Evolutionary conservation across 2,113 vertebrate genomes (phyloP), one percentile per base, ranked within the genome.

Genomic region (Oenanthe melanoleuca): DNA sequence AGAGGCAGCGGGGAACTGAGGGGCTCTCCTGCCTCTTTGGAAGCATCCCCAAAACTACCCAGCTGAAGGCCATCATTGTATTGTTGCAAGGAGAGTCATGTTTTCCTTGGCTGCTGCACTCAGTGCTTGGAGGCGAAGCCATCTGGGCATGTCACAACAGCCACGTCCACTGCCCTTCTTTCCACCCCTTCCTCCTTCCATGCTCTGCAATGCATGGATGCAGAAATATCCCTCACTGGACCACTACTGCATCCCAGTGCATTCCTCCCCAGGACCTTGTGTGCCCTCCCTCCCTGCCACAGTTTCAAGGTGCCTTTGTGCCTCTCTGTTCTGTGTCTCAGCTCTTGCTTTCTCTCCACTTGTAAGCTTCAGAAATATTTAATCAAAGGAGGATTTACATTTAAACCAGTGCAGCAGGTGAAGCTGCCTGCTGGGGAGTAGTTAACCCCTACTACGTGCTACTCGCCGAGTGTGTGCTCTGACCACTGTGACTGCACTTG

Each of bases 321-420:
- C 42, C 49, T 59, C n/a, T 57, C 52, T 42, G 8, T 19, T 53
- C 61, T 45, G 25, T 3, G 15, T 80, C 63, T 42, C 50, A 52
- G 53, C 61, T 50, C 49, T 31, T 69, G 20, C 44, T 72, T 85
- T 59, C 73, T 66, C 60, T 77, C 37, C 33, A 8, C 33, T 89
- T 61, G 12, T 64, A 63, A 91, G 71, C 60, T 80, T 82, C 64
- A 89, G 81, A 94, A 89, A 80, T 75, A 91, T 87, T 89, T 81
- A 89, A 92, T 89, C 61, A 69, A 75, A 37, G 16, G 40, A 87
- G 80, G 78, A 80, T 84, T 92, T 92, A 65, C 11, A 50, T n/a
- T 70, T 81, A 91, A 91, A 92, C 52, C 63, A 33, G 49, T 21
- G 55, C 47, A 57, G 45, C 64, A 85, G 19, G 15, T 57, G 60